Percentiles rank a stretch among this genome's conserved stretches.
These are phyloP conservation scores for Cephus sareptanus DNA, from an alignment of 2,888 invertebrate genomes.

Conservation along the genomic window DNA sequence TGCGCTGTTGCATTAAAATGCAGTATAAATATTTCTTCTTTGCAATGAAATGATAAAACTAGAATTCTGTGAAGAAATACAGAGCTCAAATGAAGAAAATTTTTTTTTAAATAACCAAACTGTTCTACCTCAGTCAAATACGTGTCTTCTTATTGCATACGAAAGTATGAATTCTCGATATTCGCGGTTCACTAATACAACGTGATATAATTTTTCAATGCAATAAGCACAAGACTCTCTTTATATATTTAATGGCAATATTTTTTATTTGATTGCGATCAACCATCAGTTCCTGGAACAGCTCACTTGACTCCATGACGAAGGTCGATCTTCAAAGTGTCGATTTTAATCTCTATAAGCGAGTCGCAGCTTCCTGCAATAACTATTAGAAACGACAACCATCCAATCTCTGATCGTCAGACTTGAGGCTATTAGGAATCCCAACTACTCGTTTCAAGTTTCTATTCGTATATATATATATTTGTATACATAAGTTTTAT, in stretches of 20 bases:
- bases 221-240: not conserved
- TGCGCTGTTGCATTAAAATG: not conserved
- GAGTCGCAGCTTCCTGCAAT: not conserved
- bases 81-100: not conserved
- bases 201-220: not conserved
- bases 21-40: not conserved
- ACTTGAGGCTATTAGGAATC: not conserved
- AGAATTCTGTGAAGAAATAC: not conserved
- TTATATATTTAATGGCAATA: not conserved
- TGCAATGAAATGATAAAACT: not conserved
- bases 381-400: not conserved
- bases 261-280: not conserved
- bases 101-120: not conserved
- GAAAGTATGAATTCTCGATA: not conserved
- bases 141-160: not conserved
- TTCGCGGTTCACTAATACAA: not conserved
- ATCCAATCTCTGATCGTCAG: not conserved
- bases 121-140: not conserved
- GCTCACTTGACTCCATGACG: not conserved
- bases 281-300: not conserved
- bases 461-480: not conserved
- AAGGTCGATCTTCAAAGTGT: not conserved
- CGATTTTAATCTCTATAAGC: not conserved
- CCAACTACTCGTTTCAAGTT: not conserved
- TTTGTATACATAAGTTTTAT: not conserved